phyloP scores from a whole-genome alignment of 2,888 invertebrate genomes.

The Cordilura impudica region DNA sequence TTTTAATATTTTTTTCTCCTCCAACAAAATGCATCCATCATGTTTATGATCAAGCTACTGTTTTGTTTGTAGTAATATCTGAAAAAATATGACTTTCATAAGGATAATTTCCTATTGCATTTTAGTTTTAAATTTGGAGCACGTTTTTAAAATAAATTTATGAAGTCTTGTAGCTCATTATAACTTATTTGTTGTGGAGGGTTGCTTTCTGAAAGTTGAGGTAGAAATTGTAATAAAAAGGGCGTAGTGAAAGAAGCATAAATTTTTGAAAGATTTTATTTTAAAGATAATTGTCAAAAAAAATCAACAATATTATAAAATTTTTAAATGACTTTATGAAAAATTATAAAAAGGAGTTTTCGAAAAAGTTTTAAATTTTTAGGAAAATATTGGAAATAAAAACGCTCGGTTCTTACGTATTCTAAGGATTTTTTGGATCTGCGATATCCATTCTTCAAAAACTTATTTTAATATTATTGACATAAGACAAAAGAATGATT shows the following conservation, averaged over 20 bases:
- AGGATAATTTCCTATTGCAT: conserved; percentile 36
- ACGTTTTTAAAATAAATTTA: conserved; percentile 52
- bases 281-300: conserved; percentile 36
- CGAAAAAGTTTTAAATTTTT: too few species aligned
- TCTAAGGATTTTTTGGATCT: too few species aligned
- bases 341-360: too few species aligned
- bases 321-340: conserved; percentile 5
- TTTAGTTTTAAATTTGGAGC: conserved; percentile 47
- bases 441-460: too few species aligned
- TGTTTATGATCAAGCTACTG: conserved; percentile 10
- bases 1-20: neutral
- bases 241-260: neutral
- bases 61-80: neutral
- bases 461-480: too few species aligned
- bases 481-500: too few species aligned
- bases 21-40: neutral
- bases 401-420: too few species aligned
- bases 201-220: neutral
- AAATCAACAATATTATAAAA: conserved; percentile 20
- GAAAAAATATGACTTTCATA: neutral
- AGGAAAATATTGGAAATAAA: too few species aligned
- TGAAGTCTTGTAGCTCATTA: conserved; percentile 41
- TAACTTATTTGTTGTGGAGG: conserved; percentile 50
- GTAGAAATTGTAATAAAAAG: neutral
- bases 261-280: conserved; percentile 19